phyloP scores from a whole-genome alignment of 1,140 invertebrate species.

The Dolichoris vasculosae region DNA sequence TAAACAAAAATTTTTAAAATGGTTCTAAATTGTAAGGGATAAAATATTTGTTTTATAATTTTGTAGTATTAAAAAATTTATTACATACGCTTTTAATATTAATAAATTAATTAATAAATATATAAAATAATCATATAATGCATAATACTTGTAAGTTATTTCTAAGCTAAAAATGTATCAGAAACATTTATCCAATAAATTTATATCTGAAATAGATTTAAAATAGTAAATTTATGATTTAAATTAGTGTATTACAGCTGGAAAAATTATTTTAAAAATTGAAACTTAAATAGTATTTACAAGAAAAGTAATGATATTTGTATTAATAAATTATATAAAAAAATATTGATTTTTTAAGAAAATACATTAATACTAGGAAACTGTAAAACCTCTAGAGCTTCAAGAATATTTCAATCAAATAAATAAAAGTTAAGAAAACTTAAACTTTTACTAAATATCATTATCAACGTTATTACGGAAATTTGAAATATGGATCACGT shows the following conservation, averaged over 20 bases:
- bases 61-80: not conserved
- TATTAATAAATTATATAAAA: not conserved
- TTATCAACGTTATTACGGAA: not conserved
- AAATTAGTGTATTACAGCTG: not conserved
- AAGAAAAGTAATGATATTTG: not conserved
- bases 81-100: not conserved
- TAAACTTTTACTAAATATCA: not conserved
- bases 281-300: too few species aligned
- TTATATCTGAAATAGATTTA: not conserved
- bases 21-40: too few species aligned
- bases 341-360: too few species aligned
- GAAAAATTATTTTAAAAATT: too few species aligned
- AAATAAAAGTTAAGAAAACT: too few species aligned
- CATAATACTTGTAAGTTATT: not conserved
- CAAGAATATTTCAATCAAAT: not conserved
- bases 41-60: too few species aligned
- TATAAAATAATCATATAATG: not conserved
- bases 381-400: not conserved
- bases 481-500: not conserved
- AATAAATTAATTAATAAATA: not conserved
- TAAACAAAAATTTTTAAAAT: too few species aligned
- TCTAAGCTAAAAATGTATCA: too few species aligned
- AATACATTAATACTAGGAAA: not conserved
- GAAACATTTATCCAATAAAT: too few species aligned
- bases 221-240: not conserved